Conservation (phyloP, 2,888 invertebrate genomes). For the Drosophila antonietae region DNA sequence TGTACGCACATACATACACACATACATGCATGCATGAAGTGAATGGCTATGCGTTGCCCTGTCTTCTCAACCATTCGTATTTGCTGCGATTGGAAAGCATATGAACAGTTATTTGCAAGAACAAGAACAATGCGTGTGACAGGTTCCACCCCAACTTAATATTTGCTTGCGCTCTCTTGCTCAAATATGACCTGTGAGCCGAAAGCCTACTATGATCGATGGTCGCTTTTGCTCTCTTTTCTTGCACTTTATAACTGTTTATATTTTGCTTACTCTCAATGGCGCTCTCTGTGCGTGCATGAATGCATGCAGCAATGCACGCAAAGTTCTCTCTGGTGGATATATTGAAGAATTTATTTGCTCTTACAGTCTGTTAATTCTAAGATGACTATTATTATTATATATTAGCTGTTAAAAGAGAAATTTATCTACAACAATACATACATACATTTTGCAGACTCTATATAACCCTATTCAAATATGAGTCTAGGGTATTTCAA, state of each 20-base stretch:
- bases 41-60: background rate
- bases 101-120: background rate
- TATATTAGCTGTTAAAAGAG: no score
- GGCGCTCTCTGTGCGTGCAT: background rate
- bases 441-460: background rate
- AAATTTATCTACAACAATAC: background rate
- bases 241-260: background rate
- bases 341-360: background rate
- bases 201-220: background rate
- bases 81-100: background rate
- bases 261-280: background rate
- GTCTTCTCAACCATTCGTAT: background rate
- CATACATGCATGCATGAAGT: background rate
- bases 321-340: background rate
- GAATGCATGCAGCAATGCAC: background rate
- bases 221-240: background rate
- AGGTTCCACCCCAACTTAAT: constrained; percentile 2
- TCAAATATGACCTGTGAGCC: background rate
- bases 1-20: constrained; percentile 1
- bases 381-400: no score
- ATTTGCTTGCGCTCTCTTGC: background rate
- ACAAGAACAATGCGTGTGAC: background rate
- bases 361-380: no score
- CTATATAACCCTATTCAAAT: background rate
- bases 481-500: background rate